These are phyloP conservation scores for Branchellion lobata DNA, from an alignment of 2,888 invertebrate genomes.

Conservation along the genomic window DNA sequence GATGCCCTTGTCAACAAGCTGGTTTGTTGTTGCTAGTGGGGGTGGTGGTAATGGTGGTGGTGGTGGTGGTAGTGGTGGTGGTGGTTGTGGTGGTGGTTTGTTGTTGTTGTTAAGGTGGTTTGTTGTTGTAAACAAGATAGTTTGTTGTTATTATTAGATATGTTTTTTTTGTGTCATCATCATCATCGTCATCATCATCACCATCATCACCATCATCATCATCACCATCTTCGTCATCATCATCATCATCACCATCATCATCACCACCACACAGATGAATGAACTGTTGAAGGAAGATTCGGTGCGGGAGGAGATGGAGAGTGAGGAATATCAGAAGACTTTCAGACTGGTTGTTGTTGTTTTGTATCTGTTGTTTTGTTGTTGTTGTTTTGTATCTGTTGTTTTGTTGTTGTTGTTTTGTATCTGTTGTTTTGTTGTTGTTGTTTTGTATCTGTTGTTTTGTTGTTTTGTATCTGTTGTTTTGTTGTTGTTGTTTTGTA, in stretches of 20 bases:
- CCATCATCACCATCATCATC: slow-evolving; percentile 2
- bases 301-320: not conserved
- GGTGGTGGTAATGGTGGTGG: not conserved
- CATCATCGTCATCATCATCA: slow-evolving; percentile 22
- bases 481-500: too few relatives aligned
- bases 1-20: not conserved
- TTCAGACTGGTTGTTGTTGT: not conserved
- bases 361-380: not conserved
- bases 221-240: not conserved
- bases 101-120: not conserved
- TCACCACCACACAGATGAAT: not conserved
- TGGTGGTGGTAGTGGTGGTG: not conserved
- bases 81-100: too few relatives aligned
- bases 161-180: not conserved
- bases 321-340: not conserved
- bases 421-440: not conserved
- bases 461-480: too few relatives aligned
- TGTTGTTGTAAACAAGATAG: not conserved
- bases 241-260: slow-evolving; percentile 11
- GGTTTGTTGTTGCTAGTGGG: not conserved
- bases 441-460: not conserved
- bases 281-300: not conserved
- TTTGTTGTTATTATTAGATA: not conserved
- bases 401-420: not conserved
- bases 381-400: not conserved